These are phyloP conservation scores for Peromyscus nudipes DNA, from an alignment of 2,797 vertebrate species.

Conservation along the genomic window DNA sequence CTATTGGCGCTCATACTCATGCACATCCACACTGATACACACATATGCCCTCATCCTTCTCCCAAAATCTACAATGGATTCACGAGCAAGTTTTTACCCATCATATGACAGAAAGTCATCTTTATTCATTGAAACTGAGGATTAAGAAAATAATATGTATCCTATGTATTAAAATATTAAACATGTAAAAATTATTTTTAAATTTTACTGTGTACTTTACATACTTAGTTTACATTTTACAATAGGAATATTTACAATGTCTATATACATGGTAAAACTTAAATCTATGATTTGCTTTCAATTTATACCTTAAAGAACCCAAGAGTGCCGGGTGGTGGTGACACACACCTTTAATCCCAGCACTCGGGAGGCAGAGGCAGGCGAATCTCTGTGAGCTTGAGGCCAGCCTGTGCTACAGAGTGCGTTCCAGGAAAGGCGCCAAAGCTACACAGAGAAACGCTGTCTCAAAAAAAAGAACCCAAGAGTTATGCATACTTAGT, in stretches of 20 bases:
- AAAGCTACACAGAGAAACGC: too few species aligned
- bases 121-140: background rate
- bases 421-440: too few species aligned
- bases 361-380: too few species aligned
- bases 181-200: background rate
- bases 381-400: too few species aligned
- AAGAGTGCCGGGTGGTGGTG: background rate
- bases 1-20: background rate
- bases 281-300: conserved; percentile 27
- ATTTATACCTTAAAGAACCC: background rate
- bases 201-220: background rate
- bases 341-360: too few species aligned
- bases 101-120: background rate
- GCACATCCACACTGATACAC: background rate
- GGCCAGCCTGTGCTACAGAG: too few species aligned
- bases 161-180: background rate
- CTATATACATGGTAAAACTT: background rate
- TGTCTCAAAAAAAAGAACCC: background rate
- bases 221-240: background rate
- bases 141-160: background rate
- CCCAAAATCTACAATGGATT: background rate
- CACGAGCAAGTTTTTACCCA: background rate
- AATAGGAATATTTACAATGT: background rate
- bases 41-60: background rate
- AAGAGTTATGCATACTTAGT: background rate